Percentiles rank a stretch among this genome's conserved stretches.
phyloP scores from a whole-genome alignment of 2,888 invertebrate species.

The Itoplectis maculator region DNA sequence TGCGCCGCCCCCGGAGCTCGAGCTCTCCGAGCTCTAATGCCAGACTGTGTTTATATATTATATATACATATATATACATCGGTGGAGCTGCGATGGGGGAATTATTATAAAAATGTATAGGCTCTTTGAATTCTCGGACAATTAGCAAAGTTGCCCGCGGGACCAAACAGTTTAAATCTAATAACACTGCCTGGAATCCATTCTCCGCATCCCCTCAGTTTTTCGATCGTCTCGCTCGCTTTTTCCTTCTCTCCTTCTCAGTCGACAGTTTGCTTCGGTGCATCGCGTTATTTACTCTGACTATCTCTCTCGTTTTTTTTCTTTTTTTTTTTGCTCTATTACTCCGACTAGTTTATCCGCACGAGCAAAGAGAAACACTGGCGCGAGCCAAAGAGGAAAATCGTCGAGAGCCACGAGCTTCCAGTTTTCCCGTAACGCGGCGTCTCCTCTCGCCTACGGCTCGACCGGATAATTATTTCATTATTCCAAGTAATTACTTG shows the following conservation, averaged over 20 bases:
- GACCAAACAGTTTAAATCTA: slow-evolving; percentile 78
- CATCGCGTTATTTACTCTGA: slow-evolving; percentile 51
- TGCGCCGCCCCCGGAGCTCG: slow-evolving; percentile 50
- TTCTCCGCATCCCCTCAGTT: slow-evolving; percentile 47
- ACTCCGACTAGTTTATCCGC: slow-evolving; percentile 39
- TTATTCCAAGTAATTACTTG: slow-evolving; percentile 70
- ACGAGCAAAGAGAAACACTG: slow-evolving; percentile 33
- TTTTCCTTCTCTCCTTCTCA: slow-evolving; percentile 31
- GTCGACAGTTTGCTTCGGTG: slow-evolving; percentile 10
- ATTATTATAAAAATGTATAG: slow-evolving; percentile 64
- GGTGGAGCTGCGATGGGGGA: slow-evolving; percentile 1
- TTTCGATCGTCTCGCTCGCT: slow-evolving; percentile 42
- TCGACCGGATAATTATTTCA: slow-evolving; percentile 70
- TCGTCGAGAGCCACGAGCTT: slow-evolving; percentile 51
- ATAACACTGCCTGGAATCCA: slow-evolving; percentile 73
- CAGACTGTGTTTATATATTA: slow-evolving; percentile 62
- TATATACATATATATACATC: slow-evolving; percentile 16
- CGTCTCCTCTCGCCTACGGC: slow-evolving; percentile 52
- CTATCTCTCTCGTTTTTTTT: slow-evolving; percentile 20
- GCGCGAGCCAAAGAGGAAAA: slow-evolving; percentile 51
- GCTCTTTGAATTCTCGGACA: slow-evolving; percentile 70
- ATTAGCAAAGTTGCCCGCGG: slow-evolving; percentile 73
- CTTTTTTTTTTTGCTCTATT: slow-evolving; percentile 29
- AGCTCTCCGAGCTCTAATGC: slow-evolving; percentile 55
- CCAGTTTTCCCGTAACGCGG: slow-evolving; percentile 42